phyloP scores from a whole-genome alignment of 1,140 invertebrate species.

The Eumeta japonica region DNA sequence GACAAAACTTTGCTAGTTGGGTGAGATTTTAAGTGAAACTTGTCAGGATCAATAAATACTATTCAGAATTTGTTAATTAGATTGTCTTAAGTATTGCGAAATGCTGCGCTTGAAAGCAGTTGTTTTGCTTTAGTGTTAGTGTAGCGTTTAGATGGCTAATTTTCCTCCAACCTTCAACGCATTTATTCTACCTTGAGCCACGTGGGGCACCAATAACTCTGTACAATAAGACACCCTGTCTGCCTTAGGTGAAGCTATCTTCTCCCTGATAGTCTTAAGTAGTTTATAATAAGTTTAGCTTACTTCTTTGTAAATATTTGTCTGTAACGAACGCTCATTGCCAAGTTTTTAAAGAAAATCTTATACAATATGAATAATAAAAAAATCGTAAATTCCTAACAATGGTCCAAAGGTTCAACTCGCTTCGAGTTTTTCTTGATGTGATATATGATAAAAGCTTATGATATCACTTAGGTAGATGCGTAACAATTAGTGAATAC shows the following conservation, averaged over 20 bases:
- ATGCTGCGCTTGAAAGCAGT: conserved; percentile 24
- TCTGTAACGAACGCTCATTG: too few relatives aligned
- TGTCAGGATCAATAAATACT: too few relatives aligned
- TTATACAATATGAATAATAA: conserved; percentile 44
- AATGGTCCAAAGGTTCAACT: conserved; percentile 57
- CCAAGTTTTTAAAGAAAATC: conserved; percentile 44
- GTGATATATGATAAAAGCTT: too few relatives aligned
- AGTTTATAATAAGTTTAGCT: conserved; percentile 35
- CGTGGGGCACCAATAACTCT: conserved; percentile 34
- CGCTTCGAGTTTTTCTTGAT: too few relatives aligned
- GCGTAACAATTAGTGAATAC: too few relatives aligned
- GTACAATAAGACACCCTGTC: conserved; percentile 52
- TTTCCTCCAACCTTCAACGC: conserved; percentile 20
- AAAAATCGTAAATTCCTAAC: conserved; percentile 54
- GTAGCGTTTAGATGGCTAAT: conserved; percentile 19
- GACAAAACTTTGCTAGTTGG: too few relatives aligned
- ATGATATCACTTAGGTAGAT: too few relatives aligned
- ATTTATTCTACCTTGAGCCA: conserved; percentile 26
- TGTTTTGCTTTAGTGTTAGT: conserved; percentile 17
- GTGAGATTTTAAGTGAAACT: too few relatives aligned
- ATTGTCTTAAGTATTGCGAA: conserved; percentile 21
- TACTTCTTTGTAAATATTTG: too few relatives aligned
- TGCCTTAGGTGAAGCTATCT: conserved; percentile 52
- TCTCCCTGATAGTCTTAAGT: conserved; percentile 40
- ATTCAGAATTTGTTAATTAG: conserved; percentile 30